A percentile compares a stretch with the other conserved stretches of the same genome.
Evolutionary conservation across 2,888 invertebrate species (phyloP).

Genomic region (Tethea ocularis): DNA sequence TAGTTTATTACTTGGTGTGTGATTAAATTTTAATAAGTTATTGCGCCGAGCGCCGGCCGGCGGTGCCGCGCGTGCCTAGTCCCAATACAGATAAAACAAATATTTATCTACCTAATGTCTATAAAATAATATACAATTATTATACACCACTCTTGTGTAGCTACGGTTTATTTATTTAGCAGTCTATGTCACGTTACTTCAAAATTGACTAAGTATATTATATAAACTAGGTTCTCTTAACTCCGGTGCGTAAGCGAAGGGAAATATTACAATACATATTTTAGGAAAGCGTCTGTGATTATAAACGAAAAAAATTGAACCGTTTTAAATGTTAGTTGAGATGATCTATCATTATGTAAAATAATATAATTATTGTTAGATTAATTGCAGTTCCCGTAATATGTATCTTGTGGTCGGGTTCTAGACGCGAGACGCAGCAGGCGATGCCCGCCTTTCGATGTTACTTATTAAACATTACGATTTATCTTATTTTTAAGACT

Average conservation of each 20-base stretch:
- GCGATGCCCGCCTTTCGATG: constrained; percentile 36
- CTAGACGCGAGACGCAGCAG: constrained; percentile 23
- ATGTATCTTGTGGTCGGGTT: constrained; percentile 32
- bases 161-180: constrained; percentile 80
- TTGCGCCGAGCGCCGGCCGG: constrained; percentile 73
- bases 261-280: constrained; percentile 70
- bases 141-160: constrained; percentile 71
- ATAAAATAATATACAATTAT: constrained; percentile 67
- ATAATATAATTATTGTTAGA: constrained; percentile 62
- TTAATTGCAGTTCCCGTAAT: constrained; percentile 45
- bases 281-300: constrained; percentile 84
- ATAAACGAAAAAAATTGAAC: constrained; percentile 80
- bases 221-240: constrained; percentile 65
- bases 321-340: constrained; percentile 71
- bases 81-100: constrained; percentile 78
- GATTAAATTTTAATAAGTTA: constrained; percentile 78
- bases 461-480: constrained; percentile 52
- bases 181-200: constrained; percentile 66
- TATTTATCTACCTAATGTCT: constrained; percentile 72
- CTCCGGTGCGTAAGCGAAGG: constrained; percentile 70
- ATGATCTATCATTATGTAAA: constrained; percentile 61
- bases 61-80: constrained; percentile 78
- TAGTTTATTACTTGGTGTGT: constrained; percentile 80
- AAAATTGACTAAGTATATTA: constrained; percentile 68
- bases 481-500: constrained; percentile 46